Percentiles rank a stretch among this genome's conserved stretches.
Conservation (phyloP, 2,888 invertebrate genomes). For the Archaeoteleia sp. region DNA sequence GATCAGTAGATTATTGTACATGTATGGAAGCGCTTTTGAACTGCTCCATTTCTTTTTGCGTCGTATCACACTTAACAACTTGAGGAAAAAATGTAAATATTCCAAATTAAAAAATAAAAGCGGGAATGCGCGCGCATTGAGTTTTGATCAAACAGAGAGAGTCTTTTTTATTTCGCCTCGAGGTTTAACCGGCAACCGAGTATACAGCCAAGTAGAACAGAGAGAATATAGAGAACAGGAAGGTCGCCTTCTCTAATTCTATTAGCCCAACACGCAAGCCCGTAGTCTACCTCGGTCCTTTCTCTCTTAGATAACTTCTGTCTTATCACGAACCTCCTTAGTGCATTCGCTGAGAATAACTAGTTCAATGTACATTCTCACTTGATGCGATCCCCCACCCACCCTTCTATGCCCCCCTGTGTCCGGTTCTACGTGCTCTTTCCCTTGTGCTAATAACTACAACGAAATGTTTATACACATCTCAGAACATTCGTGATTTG, state of each 20-base stretch:
- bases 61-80: no score
- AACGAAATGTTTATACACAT: constrained; percentile 12
- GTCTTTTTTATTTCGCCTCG: constrained; percentile 6
- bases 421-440: constrained; percentile 10
- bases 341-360: constrained; percentile 25
- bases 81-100: no score
- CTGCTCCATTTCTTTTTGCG: constrained; percentile 15
- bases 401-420: constrained; percentile 7
- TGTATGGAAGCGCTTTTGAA: constrained; percentile 30
- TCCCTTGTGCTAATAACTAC: constrained; percentile 25
- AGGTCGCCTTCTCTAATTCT: constrained; percentile 55
- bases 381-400: no score
- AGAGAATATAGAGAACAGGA: not conserved
- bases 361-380: constrained; percentile 25
- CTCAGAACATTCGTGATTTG: constrained; percentile 1
- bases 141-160: not conserved
- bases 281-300: constrained; percentile 39
- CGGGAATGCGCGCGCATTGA: no score
- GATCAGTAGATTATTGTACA: constrained; percentile 34
- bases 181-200: constrained; percentile 20
- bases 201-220: constrained; percentile 2
- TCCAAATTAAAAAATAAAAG: no score
- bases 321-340: constrained; percentile 42
- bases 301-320: constrained; percentile 34
- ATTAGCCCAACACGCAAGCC: constrained; percentile 54